Conservation (phyloP, 2,888 invertebrate genomes). For the Chaetoderma sp. region DNA sequence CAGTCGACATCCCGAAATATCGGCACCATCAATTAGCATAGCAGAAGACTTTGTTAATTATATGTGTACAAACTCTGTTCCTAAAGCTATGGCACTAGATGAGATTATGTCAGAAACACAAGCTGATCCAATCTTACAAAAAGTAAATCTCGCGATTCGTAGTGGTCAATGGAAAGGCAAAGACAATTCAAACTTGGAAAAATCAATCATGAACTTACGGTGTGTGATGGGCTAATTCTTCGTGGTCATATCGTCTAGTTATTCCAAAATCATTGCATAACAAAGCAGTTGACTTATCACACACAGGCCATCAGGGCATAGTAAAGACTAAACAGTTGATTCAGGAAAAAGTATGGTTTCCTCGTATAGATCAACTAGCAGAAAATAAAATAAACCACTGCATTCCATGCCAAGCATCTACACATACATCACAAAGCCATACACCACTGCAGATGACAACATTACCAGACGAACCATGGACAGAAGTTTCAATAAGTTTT, state of each 20-base stretch:
- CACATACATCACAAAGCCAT: not conserved
- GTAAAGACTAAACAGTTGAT: slow-evolving; percentile 16
- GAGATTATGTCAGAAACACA: not conserved
- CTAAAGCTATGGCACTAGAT: slow-evolving; percentile 36
- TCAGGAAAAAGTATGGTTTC: slow-evolving; percentile 22
- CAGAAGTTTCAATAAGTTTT: not conserved
- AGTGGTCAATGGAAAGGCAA: not conserved
- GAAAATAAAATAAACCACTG: slow-evolving; percentile 9
- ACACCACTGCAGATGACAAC: not conserved
- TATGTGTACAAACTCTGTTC: slow-evolving; percentile 25
- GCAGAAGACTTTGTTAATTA: slow-evolving; percentile 33
- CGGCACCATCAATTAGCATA: slow-evolving; percentile 11
- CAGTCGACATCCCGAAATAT: slow-evolving; percentile 3
- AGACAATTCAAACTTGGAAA: not conserved
- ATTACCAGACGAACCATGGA: slow-evolving; percentile 5
- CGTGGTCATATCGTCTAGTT: too few species aligned
- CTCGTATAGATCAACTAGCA: slow-evolving; percentile 22
- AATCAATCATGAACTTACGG: not conserved
- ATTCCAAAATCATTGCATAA: slow-evolving; percentile 18
- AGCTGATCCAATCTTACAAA: not conserved
- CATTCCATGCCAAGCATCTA: slow-evolving; percentile 21
- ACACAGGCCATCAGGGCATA: slow-evolving; percentile 30
- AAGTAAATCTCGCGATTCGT: not conserved
- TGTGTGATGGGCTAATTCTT: not conserved
- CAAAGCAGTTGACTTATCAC: slow-evolving; percentile 26